A percentile compares a stretch with the other conserved stretches of the same genome.
Evolutionary conservation across 2,797 vertebrate genomes (phyloP).

Genomic region (Typhlichthys subterraneus): DNA sequence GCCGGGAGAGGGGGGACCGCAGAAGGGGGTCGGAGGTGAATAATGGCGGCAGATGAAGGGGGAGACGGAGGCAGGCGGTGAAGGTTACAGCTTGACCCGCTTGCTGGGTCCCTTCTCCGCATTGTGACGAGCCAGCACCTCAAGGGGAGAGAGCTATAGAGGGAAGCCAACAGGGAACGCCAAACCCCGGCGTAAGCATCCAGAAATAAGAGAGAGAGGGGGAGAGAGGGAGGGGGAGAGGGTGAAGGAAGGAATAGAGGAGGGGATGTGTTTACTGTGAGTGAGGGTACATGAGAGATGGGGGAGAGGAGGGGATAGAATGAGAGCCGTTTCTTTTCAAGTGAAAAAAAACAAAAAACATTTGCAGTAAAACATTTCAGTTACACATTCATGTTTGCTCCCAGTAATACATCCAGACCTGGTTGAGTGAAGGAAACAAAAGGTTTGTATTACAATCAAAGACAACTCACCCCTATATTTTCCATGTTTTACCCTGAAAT

Average conservation of each 20-base stretch:
- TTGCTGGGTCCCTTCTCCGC: constrained; percentile 44
- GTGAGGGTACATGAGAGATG: neutral
- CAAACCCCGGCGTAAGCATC: constrained; percentile 54
- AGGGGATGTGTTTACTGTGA: neutral
- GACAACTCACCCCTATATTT: too few species aligned
- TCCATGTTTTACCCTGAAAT: too few species aligned
- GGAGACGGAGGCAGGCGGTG: constrained; percentile 28
- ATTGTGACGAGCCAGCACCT: constrained; percentile 15
- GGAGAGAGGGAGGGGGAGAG: neutral
- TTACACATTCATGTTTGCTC: too few species aligned
- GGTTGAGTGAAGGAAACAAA: too few species aligned
- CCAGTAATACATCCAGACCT: too few species aligned
- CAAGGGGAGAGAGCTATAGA: constrained; percentile 32
- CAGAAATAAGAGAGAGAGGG: neutral
- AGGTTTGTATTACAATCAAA: too few species aligned
- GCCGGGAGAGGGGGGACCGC: too few species aligned
- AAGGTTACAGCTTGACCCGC: constrained; percentile 51
- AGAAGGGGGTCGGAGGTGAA: constrained; percentile 30
- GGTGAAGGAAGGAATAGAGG: neutral
- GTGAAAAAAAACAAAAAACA: too few species aligned
- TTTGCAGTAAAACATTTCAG: too few species aligned
- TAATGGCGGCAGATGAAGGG: constrained; percentile 7
- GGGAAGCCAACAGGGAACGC: constrained; percentile 46
- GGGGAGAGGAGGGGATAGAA: constrained; percentile 10
- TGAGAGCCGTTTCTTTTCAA: neutral